Conservation (phyloP, 2,888 invertebrate species). For the Tinea semifulvella region DNA sequence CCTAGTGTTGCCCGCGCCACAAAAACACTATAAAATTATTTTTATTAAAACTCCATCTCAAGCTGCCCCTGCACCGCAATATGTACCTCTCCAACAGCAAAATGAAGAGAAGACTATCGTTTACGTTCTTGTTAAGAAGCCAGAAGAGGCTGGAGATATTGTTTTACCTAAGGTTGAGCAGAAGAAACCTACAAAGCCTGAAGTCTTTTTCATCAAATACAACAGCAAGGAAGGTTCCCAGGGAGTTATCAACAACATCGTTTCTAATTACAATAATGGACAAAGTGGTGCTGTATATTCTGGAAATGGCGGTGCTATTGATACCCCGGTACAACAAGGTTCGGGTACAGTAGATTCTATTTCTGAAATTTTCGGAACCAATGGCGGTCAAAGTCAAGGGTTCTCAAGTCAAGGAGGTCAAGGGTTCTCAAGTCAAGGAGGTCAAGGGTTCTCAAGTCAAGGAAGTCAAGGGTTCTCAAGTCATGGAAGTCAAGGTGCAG, state of each 20-base stretch:
- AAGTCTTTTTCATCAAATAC: conserved; percentile 82
- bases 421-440: not conserved
- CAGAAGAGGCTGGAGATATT: conserved; percentile 74
- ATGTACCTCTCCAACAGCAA: conserved; percentile 72
- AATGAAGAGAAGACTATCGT: conserved; percentile 80
- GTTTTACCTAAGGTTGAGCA: conserved; percentile 72
- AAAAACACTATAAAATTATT: conserved; percentile 83
- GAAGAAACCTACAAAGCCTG: conserved; percentile 77
- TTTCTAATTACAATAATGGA: conserved; percentile 42
- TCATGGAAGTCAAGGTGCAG: not conserved
- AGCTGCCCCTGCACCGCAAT: conserved; percentile 70
- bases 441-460: not conserved
- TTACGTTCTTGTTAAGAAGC: conserved; percentile 80
- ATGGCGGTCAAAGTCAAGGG: not conserved
- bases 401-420: not conserved
- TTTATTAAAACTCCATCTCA: conserved; percentile 80
- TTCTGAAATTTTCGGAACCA: not conserved
- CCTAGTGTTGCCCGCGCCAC: conserved; percentile 67
- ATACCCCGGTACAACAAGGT: not conserved
- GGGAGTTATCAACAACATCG: conserved; percentile 52
- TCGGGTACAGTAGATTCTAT: not conserved
- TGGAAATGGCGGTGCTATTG: not conserved
- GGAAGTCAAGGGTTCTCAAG: not conserved
- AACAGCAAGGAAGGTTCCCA: conserved; percentile 70
- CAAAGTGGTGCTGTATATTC: conserved; percentile 21